Evolutionary conservation across 2,888 invertebrate genomes (phyloP).

Genomic region (Steinernema hermaphroditum): DNA sequence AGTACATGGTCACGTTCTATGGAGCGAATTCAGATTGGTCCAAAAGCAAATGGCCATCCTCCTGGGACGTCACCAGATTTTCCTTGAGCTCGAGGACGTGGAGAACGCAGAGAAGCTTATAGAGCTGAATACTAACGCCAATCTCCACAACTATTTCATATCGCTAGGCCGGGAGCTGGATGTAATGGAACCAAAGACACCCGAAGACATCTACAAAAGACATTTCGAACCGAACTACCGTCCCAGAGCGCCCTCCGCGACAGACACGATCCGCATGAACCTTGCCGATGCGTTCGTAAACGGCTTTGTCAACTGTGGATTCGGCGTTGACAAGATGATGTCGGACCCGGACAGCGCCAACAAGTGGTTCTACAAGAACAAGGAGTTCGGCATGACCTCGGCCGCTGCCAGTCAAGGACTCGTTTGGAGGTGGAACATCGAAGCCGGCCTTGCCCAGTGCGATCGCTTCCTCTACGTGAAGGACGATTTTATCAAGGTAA

Average conservation of each 20-base stretch:
- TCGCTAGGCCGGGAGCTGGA: slow-evolving; percentile 93
- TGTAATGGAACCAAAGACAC: slow-evolving; percentile 97
- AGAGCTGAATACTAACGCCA: slow-evolving; percentile 90
- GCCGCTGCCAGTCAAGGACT: slow-evolving; percentile 95
- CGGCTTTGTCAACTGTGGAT: slow-evolving; percentile 96
- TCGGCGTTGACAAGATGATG: slow-evolving; percentile 88
- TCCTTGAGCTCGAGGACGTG: slow-evolving; percentile 73
- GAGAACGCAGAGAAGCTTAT: slow-evolving; percentile 75
- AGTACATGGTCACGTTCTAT: neutral
- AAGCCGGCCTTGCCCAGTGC: slow-evolving; percentile 93
- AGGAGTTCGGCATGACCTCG: slow-evolving; percentile 86
- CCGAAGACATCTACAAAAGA: slow-evolving; percentile 97
- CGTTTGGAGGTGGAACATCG: slow-evolving; percentile 95
- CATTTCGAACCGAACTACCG: slow-evolving; percentile 84
- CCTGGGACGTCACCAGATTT: slow-evolving; percentile 87
- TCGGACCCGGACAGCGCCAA: slow-evolving; percentile 83
- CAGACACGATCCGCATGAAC: slow-evolving; percentile 95
- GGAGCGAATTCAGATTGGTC: slow-evolving; percentile 73
- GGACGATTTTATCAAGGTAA: slow-evolving; percentile 87
- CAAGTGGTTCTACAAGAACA: slow-evolving; percentile 92
- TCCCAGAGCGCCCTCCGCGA: slow-evolving; percentile 52
- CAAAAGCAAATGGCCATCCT: slow-evolving; percentile 94
- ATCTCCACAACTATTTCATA: slow-evolving; percentile 87
- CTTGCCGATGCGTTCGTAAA: slow-evolving; percentile 96
- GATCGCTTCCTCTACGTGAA: slow-evolving; percentile 94